Evolutionary conservation across 2,888 invertebrate species (phyloP).

Genomic region (Elysia crispata): DNA sequence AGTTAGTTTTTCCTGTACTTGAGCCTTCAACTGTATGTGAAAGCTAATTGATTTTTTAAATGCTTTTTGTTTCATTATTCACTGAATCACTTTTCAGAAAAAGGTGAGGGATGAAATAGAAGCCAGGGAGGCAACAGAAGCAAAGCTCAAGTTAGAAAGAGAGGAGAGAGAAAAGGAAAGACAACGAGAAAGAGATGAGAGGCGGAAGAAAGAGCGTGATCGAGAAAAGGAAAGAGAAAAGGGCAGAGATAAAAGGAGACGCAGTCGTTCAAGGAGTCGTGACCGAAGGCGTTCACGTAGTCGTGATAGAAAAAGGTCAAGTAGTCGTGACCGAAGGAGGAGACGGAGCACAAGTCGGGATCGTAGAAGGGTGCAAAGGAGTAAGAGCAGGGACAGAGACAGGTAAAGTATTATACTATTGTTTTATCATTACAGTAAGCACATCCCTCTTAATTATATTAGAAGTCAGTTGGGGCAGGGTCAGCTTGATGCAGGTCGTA

Average conservation of each 20-base stretch:
- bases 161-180: slow-evolving; percentile 78
- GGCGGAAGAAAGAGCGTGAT: slow-evolving; percentile 53
- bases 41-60: too few species aligned
- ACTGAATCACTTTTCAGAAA: too few species aligned
- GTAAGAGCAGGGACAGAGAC: slow-evolving; percentile 48
- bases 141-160: slow-evolving; percentile 74
- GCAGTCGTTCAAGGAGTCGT: slow-evolving; percentile 57
- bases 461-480: too few species aligned
- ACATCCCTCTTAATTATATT: too few species aligned
- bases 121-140: slow-evolving; percentile 75
- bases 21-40: too few species aligned
- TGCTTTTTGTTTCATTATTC: too few species aligned
- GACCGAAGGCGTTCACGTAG: slow-evolving; percentile 53
- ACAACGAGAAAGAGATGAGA: slow-evolving; percentile 79
- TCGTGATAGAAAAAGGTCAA: slow-evolving; percentile 54
- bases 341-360: slow-evolving; percentile 62
- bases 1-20: too few species aligned
- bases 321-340: slow-evolving; percentile 63
- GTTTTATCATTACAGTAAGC: too few species aligned
- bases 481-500: too few species aligned
- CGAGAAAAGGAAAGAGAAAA: slow-evolving; percentile 45
- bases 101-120: slow-evolving; percentile 60
- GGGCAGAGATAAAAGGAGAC: slow-evolving; percentile 45
- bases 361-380: slow-evolving; percentile 50
- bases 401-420: slow-evolving; percentile 18